phyloP scores from a whole-genome alignment of 2,888 invertebrate species.

The Myopa testacea region DNA sequence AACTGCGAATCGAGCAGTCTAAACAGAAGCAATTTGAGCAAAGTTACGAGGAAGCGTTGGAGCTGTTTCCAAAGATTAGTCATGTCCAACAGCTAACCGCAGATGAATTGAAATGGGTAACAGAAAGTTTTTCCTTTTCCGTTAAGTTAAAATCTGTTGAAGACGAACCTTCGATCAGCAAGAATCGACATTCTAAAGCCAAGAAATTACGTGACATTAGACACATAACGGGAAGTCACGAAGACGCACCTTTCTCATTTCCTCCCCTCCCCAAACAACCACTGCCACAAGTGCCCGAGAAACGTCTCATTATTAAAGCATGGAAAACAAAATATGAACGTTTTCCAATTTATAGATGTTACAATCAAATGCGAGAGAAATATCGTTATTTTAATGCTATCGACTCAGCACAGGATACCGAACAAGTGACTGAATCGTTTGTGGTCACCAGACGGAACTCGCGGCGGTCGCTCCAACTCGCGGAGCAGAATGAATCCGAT shows the following conservation, averaged over 20 bases:
- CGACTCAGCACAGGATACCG: slow-evolving; percentile 66
- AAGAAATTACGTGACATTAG: slow-evolving; percentile 40
- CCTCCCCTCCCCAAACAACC: slow-evolving; percentile 25
- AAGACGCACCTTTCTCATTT: slow-evolving; percentile 44
- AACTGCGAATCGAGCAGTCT: slow-evolving; percentile 71
- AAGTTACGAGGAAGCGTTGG: slow-evolving; percentile 61
- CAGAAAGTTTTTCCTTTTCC: slow-evolving; percentile 35
- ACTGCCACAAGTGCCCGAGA: slow-evolving; percentile 57
- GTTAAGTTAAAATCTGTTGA: slow-evolving; percentile 38
- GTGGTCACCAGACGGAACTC: slow-evolving; percentile 63
- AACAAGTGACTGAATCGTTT: slow-evolving; percentile 65
- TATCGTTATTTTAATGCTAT: slow-evolving; percentile 66
- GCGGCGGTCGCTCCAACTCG: slow-evolving; percentile 50
- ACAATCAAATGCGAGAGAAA: slow-evolving; percentile 73
- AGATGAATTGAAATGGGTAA: slow-evolving; percentile 37
- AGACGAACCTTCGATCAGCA: slow-evolving; percentile 11
- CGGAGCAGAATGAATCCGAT: slow-evolving; percentile 40
- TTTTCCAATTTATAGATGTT: slow-evolving; percentile 77
- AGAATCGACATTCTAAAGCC: slow-evolving; percentile 20
- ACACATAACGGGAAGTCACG: slow-evolving; percentile 47
- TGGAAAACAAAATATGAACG: slow-evolving; percentile 73
- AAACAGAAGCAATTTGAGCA: slow-evolving; percentile 69
- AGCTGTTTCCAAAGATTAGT: slow-evolving; percentile 74
- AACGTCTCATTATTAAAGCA: slow-evolving; percentile 67
- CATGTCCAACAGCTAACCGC: slow-evolving; percentile 74